These are phyloP conservation scores for Coregonus ussuriensis DNA, from an alignment of 2,797 vertebrate genomes.

Conservation along the genomic window DNA sequence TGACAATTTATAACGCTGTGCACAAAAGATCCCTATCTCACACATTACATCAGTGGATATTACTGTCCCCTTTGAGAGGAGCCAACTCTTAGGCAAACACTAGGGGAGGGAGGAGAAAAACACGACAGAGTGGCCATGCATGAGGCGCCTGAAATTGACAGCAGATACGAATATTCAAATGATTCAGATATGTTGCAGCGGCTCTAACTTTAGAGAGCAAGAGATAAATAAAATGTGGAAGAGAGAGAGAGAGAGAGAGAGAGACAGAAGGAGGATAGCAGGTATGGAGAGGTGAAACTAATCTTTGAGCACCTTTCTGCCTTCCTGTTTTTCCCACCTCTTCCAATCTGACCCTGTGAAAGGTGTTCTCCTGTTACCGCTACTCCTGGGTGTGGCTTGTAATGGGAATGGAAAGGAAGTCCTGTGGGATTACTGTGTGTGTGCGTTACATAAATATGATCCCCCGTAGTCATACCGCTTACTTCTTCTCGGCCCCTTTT, in stretches of 20 bases:
- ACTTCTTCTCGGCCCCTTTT: slow-evolving; percentile 70
- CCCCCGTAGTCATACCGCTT: slow-evolving; percentile 76
- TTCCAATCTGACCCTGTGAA: slow-evolving; percentile 75
- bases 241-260: slow-evolving; percentile 12
- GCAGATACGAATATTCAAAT: slow-evolving; percentile 34
- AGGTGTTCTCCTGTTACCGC: slow-evolving; percentile 75
- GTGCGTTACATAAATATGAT: slow-evolving; percentile 77
- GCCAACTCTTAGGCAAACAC: slow-evolving; percentile 78
- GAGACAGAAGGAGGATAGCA: background rate
- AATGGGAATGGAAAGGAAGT: slow-evolving; percentile 77
- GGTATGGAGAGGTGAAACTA: slow-evolving; percentile 42
- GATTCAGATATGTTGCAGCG: slow-evolving; percentile 11
- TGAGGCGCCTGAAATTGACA: slow-evolving; percentile 62
- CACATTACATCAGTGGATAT: slow-evolving; percentile 96
- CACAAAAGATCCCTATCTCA: slow-evolving; percentile 97
- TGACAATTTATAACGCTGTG: slow-evolving; percentile 93
- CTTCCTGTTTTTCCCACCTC: slow-evolving; percentile 62
- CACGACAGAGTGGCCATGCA: slow-evolving; percentile 44
- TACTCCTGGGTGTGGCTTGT: slow-evolving; percentile 75
- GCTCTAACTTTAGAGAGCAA: background rate
- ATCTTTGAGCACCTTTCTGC: slow-evolving; percentile 41
- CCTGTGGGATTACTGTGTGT: slow-evolving; percentile 73
- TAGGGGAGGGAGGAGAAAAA: slow-evolving; percentile 7
- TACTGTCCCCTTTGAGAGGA: slow-evolving; percentile 83
- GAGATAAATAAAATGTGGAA: slow-evolving; percentile 19